A percentile compares a stretch with the other conserved stretches of the same genome.
These are phyloP conservation scores for Oreochromis niloticus DNA, from an alignment of 2,113 vertebrate species.

Conservation along the genomic window DNA sequence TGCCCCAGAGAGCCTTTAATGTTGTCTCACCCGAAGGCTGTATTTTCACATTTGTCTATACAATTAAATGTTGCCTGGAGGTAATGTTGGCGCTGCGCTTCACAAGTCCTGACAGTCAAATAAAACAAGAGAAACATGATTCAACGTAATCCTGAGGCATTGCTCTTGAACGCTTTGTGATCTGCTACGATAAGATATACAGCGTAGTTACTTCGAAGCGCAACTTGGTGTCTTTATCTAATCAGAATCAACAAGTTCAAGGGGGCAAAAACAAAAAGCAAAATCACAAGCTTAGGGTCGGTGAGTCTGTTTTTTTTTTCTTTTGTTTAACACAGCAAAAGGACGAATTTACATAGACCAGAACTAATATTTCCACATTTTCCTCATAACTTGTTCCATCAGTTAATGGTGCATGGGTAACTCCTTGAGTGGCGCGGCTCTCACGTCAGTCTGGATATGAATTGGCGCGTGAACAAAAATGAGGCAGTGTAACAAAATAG, in stretches of 20 bases:
- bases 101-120: slow-evolving; percentile 46
- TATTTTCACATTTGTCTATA: slow-evolving; percentile 59
- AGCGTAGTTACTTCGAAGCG: neutral
- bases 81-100: slow-evolving; percentile 12
- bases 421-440: neutral
- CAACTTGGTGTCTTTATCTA: neutral
- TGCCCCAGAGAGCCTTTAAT: slow-evolving; percentile 37
- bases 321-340: neutral
- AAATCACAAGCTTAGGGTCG: neutral
- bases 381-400: slow-evolving; percentile 15
- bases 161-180: slow-evolving; percentile 35
- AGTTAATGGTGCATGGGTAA: slow-evolving; percentile 19
- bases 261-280: neutral
- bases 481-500: neutral
- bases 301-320: neutral
- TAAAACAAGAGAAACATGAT: slow-evolving; percentile 40
- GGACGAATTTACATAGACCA: neutral
- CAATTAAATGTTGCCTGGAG: slow-evolving; percentile 64
- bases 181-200: slow-evolving; percentile 5
- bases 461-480: neutral
- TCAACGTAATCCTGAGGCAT: slow-evolving; percentile 49
- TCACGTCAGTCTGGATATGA: neutral
- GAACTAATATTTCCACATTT: slow-evolving; percentile 6
- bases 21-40: slow-evolving; percentile 46
- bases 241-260: neutral